A percentile compares a stretch with the other conserved stretches of the same genome.
phyloP scores from a whole-genome alignment of 1,140 invertebrate genomes.

The Drosophila ficusphila region DNA sequence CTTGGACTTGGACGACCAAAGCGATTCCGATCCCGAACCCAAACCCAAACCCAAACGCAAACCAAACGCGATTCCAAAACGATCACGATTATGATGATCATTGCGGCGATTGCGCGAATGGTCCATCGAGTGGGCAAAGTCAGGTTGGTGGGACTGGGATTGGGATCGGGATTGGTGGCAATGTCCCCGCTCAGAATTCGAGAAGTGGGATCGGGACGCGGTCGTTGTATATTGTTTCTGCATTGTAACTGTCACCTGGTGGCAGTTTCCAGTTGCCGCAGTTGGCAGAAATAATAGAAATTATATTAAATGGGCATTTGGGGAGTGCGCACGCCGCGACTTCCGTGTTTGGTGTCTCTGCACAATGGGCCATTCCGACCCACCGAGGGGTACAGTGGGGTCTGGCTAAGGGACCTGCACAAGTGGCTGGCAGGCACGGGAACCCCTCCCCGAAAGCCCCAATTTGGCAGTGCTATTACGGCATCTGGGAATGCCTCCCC shows the following conservation, averaged over 20 bases:
- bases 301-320: constrained; percentile 80
- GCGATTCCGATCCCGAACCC: constrained; percentile 12
- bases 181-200: constrained; percentile 47
- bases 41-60: not conserved
- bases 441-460: constrained; percentile 28
- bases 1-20: constrained; percentile 36
- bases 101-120: constrained; percentile 54
- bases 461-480: constrained; percentile 69
- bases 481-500: constrained; percentile 39
- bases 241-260: constrained; percentile 79
- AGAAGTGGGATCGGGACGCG: constrained; percentile 1
- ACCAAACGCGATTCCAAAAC: constrained; percentile 31
- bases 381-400: constrained; percentile 7
- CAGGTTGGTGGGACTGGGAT: constrained; percentile 13
- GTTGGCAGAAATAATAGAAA: constrained; percentile 79
- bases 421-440: constrained; percentile 27
- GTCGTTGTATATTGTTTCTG: constrained; percentile 74
- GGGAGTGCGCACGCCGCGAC: constrained; percentile 69
- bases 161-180: constrained; percentile 37
- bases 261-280: constrained; percentile 64
- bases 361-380: constrained; percentile 69
- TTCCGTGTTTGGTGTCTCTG: constrained; percentile 63
- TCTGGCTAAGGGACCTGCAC: constrained; percentile 8
- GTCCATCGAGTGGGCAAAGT: constrained; percentile 13
- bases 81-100: constrained; percentile 79